phyloP scores from a whole-genome alignment of 2,113 vertebrate genomes.

The Melospiza georgiana region DNA sequence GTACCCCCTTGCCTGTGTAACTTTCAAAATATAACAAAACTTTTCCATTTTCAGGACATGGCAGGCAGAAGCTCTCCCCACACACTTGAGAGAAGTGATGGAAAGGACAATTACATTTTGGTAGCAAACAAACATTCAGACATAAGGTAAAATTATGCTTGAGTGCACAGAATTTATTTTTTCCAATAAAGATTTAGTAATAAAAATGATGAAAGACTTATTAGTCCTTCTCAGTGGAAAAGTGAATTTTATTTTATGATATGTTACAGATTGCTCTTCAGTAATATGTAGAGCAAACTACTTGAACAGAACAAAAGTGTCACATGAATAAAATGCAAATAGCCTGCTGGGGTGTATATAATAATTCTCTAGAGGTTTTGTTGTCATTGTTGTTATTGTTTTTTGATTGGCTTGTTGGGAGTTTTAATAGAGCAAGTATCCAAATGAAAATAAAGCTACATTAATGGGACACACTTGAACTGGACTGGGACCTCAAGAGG shows the following conservation, averaged over 20 bases:
- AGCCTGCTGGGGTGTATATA: neutral
- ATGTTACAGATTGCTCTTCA: neutral
- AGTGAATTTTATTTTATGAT: conserved; percentile 50
- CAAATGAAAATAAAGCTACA: neutral
- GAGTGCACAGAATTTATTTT: conserved; percentile 33
- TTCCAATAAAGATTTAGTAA: conserved; percentile 26
- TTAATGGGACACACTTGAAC: neutral
- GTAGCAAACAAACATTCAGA: conserved; percentile 50
- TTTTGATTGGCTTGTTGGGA: neutral
- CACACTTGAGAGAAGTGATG: neutral
- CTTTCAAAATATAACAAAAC: neutral
- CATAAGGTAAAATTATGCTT: conserved; percentile 41
- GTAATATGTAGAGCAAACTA: neutral
- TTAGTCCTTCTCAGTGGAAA: conserved; percentile 34
- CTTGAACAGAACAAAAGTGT: conserved; percentile 15
- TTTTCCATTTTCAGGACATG: neutral
- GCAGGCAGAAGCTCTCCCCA: neutral
- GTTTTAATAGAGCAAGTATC: neutral
- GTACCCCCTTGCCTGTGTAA: neutral
- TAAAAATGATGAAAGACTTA: conserved; percentile 53
- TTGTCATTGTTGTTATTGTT: neutral
- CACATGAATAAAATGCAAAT: conserved; percentile 6
- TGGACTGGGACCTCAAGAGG: neutral
- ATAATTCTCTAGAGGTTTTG: neutral
- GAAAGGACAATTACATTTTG: conserved; percentile 35